phyloP scores from a whole-genome alignment of 2,888 invertebrate species.

The Odontocerum albicorne region DNA sequence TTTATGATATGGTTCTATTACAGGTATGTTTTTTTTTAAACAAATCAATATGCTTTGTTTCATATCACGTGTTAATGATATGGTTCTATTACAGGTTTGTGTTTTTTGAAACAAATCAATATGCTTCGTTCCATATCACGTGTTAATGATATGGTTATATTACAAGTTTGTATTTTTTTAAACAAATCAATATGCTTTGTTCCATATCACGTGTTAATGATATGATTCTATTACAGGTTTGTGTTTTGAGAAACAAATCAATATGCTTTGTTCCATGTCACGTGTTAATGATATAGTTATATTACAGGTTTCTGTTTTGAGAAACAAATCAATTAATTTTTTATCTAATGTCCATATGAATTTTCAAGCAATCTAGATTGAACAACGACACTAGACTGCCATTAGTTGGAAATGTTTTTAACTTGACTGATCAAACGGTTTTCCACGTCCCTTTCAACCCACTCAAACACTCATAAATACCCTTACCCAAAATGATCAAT shows the following conservation, averaged over 20 bases:
- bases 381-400: not conserved
- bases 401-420: not conserved
- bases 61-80: constrained; percentile 61
- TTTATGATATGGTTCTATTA: constrained; percentile 86
- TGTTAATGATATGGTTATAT: constrained; percentile 83
- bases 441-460: too few relatives aligned
- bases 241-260: constrained; percentile 31
- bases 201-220: constrained; percentile 56
- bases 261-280: not conserved
- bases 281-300: not conserved
- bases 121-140: not conserved
- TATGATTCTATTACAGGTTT: constrained; percentile 80
- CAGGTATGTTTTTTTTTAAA: constrained; percentile 49
- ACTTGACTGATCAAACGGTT: not conserved
- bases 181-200: not conserved
- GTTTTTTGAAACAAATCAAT: not conserved
- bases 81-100: constrained; percentile 77
- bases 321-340: not conserved
- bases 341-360: too few relatives aligned
- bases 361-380: too few relatives aligned
- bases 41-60: not conserved
- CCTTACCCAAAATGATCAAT: too few relatives aligned
- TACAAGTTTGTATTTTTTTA: constrained; percentile 54
- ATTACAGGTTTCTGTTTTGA: not conserved
- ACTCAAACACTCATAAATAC: too few relatives aligned